phyloP scores from a whole-genome alignment of 2,797 vertebrate species.

The Helarctos malayanus region DNA sequence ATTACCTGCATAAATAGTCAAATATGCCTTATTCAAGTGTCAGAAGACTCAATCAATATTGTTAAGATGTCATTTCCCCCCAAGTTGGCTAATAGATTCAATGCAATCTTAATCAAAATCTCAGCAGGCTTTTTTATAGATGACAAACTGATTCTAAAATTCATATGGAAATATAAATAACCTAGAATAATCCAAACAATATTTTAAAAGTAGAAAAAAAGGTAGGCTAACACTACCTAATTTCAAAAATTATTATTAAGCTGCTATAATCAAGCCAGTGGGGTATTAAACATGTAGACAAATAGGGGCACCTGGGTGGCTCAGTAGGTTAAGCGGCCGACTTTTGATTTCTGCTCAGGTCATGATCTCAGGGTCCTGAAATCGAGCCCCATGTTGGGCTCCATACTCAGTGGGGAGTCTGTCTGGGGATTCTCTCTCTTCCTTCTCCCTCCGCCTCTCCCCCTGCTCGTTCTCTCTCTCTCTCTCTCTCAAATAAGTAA shows the following conservation, averaged over 20 bases:
- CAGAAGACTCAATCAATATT: neutral
- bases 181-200: neutral
- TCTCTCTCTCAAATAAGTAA: neutral
- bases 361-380: neutral
- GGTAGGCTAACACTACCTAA: neutral
- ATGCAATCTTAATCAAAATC: conserved; percentile 37
- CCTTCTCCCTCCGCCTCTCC: neutral
- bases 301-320: neutral
- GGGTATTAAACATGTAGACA: neutral
- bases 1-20: neutral
- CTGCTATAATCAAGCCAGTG: neutral
- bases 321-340: neutral
- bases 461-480: neutral
- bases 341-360: neutral
- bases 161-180: neutral
- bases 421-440: neutral
- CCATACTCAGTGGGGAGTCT: neutral
- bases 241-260: conserved; percentile 53
- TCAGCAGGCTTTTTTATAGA: neutral
- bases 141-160: conserved; percentile 13
- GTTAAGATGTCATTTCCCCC: conserved; percentile 3
- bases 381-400: neutral
- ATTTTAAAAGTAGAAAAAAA: conserved; percentile 54
- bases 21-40: neutral
- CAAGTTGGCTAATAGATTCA: conserved; percentile 13